phyloP scores from a whole-genome alignment of 2,888 invertebrate genomes.

The Ormyrus labotus region DNA sequence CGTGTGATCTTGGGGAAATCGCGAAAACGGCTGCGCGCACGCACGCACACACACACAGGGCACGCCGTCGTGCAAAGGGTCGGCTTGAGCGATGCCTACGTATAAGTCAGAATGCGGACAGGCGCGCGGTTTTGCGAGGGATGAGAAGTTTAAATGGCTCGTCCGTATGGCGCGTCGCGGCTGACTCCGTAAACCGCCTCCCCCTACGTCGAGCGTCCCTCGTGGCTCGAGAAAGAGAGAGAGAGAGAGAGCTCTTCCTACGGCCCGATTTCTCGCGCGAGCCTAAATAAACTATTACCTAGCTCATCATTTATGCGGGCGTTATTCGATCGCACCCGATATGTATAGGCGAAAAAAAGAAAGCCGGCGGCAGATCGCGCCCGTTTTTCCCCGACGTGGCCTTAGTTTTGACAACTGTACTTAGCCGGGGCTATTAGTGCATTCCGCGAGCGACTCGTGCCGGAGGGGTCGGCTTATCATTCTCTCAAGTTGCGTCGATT shows the following conservation, averaged over 20 bases:
- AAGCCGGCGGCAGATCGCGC: too few relatives aligned
- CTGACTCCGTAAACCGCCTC: conserved; percentile 7
- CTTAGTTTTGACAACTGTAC: neutral
- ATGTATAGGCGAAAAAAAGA: too few relatives aligned
- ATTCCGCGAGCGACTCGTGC: neutral
- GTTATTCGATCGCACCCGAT: too few relatives aligned
- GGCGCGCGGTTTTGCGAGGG: conserved; percentile 73
- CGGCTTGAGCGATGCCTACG: conserved; percentile 74
- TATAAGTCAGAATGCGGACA: conserved; percentile 76
- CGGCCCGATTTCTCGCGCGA: conserved; percentile 40
- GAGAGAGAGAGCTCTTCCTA: conserved; percentile 1
- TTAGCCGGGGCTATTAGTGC: neutral
- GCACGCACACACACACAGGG: neutral
- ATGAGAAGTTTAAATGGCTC: conserved; percentile 76
- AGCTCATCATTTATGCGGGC: conserved; percentile 46
- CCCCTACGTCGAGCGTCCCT: conserved; percentile 42
- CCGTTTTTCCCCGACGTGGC: neutral
- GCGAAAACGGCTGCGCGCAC: neutral
- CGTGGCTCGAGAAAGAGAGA: conserved; percentile 21
- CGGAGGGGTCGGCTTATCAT: conserved; percentile 61
- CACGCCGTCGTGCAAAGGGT: neutral
- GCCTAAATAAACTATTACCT: conserved; percentile 38
- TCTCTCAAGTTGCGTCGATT: conserved; percentile 74
- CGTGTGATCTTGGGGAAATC: conserved; percentile 49
- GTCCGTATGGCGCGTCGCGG: conserved; percentile 74